Base-by-base conservation (phyloP, 2,797 vertebrate species). In the Pagetopsis macropterus region DNA sequence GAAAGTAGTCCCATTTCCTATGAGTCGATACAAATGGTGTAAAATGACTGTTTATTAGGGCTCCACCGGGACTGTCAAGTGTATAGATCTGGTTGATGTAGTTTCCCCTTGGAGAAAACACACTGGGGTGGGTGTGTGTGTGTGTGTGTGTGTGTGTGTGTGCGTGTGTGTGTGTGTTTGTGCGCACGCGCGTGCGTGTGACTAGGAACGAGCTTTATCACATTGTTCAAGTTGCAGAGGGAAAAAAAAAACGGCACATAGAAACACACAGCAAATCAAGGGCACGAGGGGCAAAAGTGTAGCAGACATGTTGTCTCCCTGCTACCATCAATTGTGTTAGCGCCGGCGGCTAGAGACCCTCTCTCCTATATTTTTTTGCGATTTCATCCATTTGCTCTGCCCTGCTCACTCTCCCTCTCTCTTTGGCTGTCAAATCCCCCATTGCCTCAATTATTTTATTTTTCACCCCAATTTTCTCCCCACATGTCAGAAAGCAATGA, bases 21-120 rank as follows among this genome's bases (percentile, higher is more conserved):
- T 19, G 79, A 83, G 69, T 81, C 77, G 51, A 78, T 81, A 76
- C 63, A 82, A 84, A 83, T 75, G 57, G 70, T 69, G 78, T 74
- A 78, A 85, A 90, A 84, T 80, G 70, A 59, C 67, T 84, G 65
- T 86, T 90, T 85, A 82, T 87, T 81, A 83, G 60, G 4, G 62
- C 73, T 72, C 69, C 72, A 54, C 48, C 59, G 61, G 62, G 61
- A 72, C 74, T 84, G 80, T 81, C 80, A 73, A 78, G 73, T 70
- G 55, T 63, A 71, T 64, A 73, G 72, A 84, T 87, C 63, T 52
- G 19, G 14, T 64, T 78, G 77, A 88, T 86, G 68, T 78, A 88
- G 76, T 75, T 60, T 2, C 75, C 40, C 27, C 56, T 72, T 76
- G 0, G 68, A 81, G 57, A 78, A 75, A 55, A 63, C 73, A 37